A percentile compares a stretch with the other conserved stretches of the same genome.
phyloP scores from a whole-genome alignment of 2,888 invertebrate species.

The Serrognathus titanus region DNA sequence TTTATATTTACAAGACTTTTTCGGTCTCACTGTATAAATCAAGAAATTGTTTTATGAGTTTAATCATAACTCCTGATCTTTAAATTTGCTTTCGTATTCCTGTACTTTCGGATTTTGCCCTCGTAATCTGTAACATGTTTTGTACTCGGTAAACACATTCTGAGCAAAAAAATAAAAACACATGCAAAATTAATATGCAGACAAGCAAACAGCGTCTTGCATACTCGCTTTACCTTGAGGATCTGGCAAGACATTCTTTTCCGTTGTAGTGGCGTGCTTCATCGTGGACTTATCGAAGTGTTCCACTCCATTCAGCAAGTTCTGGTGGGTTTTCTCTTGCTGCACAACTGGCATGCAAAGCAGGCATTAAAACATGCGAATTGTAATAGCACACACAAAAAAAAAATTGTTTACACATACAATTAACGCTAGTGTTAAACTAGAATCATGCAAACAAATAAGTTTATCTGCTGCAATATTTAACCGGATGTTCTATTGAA shows the following conservation, averaged over 20 bases:
- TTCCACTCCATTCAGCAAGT: slow-evolving; percentile 68
- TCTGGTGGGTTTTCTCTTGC: slow-evolving; percentile 71
- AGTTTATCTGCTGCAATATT: too few relatives aligned
- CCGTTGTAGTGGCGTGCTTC: slow-evolving; percentile 70
- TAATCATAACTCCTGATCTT: too few relatives aligned
- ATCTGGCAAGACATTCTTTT: slow-evolving; percentile 72
- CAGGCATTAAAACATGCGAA: slow-evolving; percentile 24
- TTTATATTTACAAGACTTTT: too few relatives aligned
- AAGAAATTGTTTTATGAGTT: too few relatives aligned
- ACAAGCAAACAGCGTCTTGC: slow-evolving; percentile 1
- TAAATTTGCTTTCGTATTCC: too few relatives aligned
- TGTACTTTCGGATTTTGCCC: too few relatives aligned
- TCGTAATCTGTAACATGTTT: not conserved
- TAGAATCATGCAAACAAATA: too few relatives aligned
- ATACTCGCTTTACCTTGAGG: slow-evolving; percentile 53
- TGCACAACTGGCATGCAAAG: slow-evolving; percentile 56
- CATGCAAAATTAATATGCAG: slow-evolving; percentile 10
- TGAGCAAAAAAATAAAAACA: not conserved
- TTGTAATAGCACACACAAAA: not conserved
- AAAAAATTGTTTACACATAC: slow-evolving; percentile 8
- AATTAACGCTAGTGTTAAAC: too few relatives aligned
- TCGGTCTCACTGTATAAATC: too few relatives aligned
- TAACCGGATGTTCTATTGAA: too few relatives aligned
- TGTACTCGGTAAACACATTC: not conserved
- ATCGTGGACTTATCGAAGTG: slow-evolving; percentile 69